Percentiles rank a stretch among this genome's conserved stretches.
Evolutionary conservation across 1,140 invertebrate species (phyloP).

Genomic region (Caenorhabditis brenneri): DNA sequence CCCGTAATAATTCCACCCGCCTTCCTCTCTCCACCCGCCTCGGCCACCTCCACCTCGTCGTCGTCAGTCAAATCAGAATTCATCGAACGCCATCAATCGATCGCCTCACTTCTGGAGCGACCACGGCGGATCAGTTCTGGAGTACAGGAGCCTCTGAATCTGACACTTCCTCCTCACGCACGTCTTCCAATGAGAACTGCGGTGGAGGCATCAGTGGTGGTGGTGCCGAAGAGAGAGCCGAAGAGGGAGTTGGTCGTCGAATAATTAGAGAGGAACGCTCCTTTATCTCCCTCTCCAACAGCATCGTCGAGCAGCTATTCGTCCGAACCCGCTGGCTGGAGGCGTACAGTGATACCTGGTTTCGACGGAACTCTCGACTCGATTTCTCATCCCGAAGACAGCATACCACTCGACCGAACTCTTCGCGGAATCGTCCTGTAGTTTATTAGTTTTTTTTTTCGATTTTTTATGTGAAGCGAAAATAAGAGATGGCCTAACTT

Average conservation of each 20-base stretch:
- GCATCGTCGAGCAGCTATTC: conserved; percentile 33
- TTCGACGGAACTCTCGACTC: conserved; percentile 6
- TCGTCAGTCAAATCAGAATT: background rate
- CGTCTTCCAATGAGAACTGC: background rate
- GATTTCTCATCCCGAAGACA: conserved; percentile 23
- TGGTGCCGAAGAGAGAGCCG: background rate
- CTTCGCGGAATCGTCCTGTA: conserved; percentile 41
- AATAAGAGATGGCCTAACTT: too few relatives aligned
- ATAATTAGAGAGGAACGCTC: conserved; percentile 15
- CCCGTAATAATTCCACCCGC: conserved; percentile 12
- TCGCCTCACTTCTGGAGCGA: conserved; percentile 10
- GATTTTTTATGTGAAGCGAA: background rate
- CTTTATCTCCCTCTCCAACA: background rate
- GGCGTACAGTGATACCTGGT: background rate
- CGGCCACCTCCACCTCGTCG: background rate
- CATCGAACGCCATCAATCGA: conserved; percentile 42
- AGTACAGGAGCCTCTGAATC: conserved; percentile 15
- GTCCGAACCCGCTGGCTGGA: background rate
- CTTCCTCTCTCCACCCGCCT: background rate
- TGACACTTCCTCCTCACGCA: conserved; percentile 2
- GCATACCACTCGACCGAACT: conserved; percentile 49
- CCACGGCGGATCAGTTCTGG: background rate
- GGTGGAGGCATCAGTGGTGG: background rate
- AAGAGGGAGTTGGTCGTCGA: background rate
- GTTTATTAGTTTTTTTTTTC: background rate